Conservation (phyloP, 2,888 invertebrate species). For the Xestia c-nigrum region DNA sequence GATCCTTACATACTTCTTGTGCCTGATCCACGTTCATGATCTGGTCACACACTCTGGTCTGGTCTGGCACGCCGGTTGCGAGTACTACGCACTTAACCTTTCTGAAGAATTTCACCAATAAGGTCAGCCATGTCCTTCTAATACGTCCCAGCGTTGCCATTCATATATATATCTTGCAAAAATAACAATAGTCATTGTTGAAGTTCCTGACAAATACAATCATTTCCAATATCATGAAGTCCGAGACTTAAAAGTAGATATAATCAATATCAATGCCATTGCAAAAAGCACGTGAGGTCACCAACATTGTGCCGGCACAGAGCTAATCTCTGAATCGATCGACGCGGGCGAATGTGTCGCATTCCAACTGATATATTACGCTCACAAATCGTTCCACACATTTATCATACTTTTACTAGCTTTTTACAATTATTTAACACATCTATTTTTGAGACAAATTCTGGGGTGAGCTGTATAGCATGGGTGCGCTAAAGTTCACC, state of each 20-base stretch:
- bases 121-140: not conserved
- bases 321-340: conserved; percentile 60
- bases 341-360: conserved; percentile 38
- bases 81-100: not conserved
- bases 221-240: not conserved
- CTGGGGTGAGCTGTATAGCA: not conserved
- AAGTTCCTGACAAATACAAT: not conserved
- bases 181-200: too few relatives aligned
- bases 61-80: not conserved
- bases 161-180: not conserved
- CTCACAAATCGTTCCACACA: conserved; percentile 57
- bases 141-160: not conserved
- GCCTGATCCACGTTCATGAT: not conserved
- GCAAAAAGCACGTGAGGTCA: conserved; percentile 26
- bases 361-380: conserved; percentile 60
- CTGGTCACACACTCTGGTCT: not conserved
- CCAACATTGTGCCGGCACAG: conserved; percentile 32
- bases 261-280: conserved; percentile 17
- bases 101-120: not conserved
- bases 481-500: too few relatives aligned
- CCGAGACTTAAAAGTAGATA: not conserved
- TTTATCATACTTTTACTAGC: conserved; percentile 59
- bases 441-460: conserved; percentile 40
- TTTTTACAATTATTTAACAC: conserved; percentile 54
- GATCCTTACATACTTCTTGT: not conserved